Evolutionary conservation across 2,888 invertebrate species (phyloP).

Genomic region (Falcaria lacertinaria): DNA sequence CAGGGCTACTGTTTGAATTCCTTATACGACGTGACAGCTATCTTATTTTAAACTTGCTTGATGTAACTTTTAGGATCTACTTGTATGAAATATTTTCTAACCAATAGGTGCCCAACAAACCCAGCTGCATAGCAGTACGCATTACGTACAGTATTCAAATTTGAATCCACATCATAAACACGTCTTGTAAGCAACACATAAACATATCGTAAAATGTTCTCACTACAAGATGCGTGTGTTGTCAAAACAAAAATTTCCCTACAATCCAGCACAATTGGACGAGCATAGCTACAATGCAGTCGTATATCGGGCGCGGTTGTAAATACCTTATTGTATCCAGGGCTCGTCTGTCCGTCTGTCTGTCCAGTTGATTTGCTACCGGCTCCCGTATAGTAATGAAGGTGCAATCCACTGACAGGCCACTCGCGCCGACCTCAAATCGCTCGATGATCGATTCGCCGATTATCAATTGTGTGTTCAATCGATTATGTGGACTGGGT

Average conservation of each 20-base stretch:
- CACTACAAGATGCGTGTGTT: conserved; percentile 27
- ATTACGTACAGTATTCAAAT: background rate
- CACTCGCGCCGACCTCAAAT: conserved; percentile 42
- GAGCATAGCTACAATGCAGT: conserved; percentile 35
- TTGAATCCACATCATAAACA: background rate
- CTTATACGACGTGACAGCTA: too few species aligned
- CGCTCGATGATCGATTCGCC: conserved; percentile 52
- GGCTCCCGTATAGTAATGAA: conserved; percentile 68
- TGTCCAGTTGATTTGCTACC: conserved; percentile 57
- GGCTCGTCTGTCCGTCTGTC: conserved; percentile 60
- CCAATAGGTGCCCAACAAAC: too few species aligned
- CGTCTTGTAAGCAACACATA: background rate
- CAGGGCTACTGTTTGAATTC: too few species aligned
- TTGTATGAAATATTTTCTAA: too few species aligned
- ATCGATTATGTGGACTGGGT: conserved; percentile 44
- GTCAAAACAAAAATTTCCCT: conserved; percentile 47
- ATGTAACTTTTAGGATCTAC: too few species aligned
- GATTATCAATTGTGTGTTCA: conserved; percentile 48
- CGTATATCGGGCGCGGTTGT: conserved; percentile 48
- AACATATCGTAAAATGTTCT: conserved; percentile 1
- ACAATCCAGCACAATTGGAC: conserved; percentile 28
- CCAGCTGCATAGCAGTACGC: too few species aligned
- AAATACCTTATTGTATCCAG: conserved; percentile 64
- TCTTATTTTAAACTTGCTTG: too few species aligned
- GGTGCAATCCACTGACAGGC: conserved; percentile 53